Conservation (phyloP, 2,888 invertebrate genomes). For the Agrypnus murinus region DNA sequence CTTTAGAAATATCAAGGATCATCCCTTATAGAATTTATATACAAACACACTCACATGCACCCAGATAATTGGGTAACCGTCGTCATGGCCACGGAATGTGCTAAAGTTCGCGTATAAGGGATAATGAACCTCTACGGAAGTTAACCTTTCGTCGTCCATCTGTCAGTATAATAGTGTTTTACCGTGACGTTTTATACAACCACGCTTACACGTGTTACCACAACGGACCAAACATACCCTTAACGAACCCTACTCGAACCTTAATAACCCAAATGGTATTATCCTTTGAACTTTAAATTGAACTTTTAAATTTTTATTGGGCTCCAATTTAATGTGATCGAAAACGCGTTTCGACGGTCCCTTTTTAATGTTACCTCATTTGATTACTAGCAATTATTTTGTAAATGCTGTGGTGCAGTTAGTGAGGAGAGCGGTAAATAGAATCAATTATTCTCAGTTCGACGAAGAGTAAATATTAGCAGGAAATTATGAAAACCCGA, state of each 20-base stretch:
- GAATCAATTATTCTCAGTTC: background rate
- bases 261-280: slow-evolving; percentile 7
- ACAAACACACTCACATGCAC: slow-evolving; percentile 21
- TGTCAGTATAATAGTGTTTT: slow-evolving; percentile 12
- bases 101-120: slow-evolving; percentile 5
- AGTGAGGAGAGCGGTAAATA: background rate
- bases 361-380: slow-evolving; percentile 1
- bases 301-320: slow-evolving; percentile 11
- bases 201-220: slow-evolving; percentile 8
- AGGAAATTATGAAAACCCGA: background rate
- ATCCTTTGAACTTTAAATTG: slow-evolving; percentile 8
- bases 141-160: slow-evolving; percentile 1
- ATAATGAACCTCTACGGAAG: slow-evolving; percentile 9
- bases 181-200: slow-evolving; percentile 10
- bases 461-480: background rate
- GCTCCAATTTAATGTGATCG: slow-evolving; percentile 8
- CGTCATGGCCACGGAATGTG: background rate
- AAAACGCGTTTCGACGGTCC: background rate
- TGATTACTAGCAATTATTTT: slow-evolving; percentile 17
- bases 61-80: slow-evolving; percentile 21
- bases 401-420: background rate
- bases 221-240: background rate
- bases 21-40: slow-evolving; percentile 17
- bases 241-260: background rate
- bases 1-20: slow-evolving; percentile 1